Evolutionary conservation across 2,888 invertebrate species (phyloP), one percentile per base, ranked within the genome.

Genomic region (Ypsolopha scabrella): DNA sequence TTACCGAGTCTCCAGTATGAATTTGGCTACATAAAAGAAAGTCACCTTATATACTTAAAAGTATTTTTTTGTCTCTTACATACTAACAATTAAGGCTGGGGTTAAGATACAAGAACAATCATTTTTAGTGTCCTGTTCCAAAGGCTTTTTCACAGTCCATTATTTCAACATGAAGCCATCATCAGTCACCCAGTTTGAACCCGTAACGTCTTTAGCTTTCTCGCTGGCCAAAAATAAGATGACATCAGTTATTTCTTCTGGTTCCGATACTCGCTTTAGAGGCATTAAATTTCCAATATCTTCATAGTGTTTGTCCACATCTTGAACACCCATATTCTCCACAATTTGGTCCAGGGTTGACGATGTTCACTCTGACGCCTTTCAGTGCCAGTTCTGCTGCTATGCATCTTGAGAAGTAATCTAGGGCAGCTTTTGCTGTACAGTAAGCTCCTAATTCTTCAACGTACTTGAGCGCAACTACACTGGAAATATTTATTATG

Each of bases 201-300:
- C 97, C 4, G 97, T 97, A n/a, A 93, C 92, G 68, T 93, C 95
- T 58, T 91, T 92, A 3, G 94, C 90, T 55, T 90, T 88, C 50
- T 92, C 91, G 52, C 94, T 92, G 2, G 95, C 95, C 53, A 97
- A 82, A 73, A 94, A 97, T 7, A 91, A 90, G 56, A 96, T 95
- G 0, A 93, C 88, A 52, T 88, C 88, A 1, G 96, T 95, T 1
- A 95, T 93, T 81, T 96, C 95, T 10, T 88, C 87, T 0, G 90
- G 88, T 48, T 89, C 76, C 7, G 94, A 95, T 1, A 92, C 88
- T 53, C 95, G 88, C 33, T 94, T 92, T 41, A 97, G 77, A 0
- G 96, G 93, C 75, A 97, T 97, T 0, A 94, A 94, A 34, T 88
- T 87, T 68, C 92, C 92, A 7, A 90, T 87, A 51, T 89, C 89